A percentile compares a stretch with the other conserved stretches of the same genome.
phyloP scores from a whole-genome alignment of 2,797 vertebrate species.

The Molossus alvarezi region DNA sequence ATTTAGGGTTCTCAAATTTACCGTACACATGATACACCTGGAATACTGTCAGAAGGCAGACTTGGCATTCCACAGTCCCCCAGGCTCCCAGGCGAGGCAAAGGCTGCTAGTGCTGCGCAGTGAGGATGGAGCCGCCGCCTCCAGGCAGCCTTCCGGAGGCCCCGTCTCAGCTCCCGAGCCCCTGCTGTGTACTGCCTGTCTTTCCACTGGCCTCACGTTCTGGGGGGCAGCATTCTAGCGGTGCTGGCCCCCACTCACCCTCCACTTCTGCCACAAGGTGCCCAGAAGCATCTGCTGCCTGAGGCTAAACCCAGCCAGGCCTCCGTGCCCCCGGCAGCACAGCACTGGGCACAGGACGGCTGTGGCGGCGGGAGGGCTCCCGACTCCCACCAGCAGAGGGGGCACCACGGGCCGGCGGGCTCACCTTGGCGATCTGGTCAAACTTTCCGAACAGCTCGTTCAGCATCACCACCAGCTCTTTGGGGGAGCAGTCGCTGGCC shows the following conservation, averaged over 20 bases:
- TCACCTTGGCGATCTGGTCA: constrained; percentile 99
- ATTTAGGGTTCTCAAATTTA: background rate
- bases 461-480: constrained; percentile 98
- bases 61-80: background rate
- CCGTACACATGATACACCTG: rapidly evolving
- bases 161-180: background rate
- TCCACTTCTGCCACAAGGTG: rapidly evolving
- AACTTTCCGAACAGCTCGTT: constrained; percentile 99
- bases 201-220: background rate
- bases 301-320: background rate
- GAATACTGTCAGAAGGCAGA: background rate
- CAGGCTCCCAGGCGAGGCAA: background rate
- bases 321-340: background rate
- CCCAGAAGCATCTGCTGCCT: background rate
- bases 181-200: rapidly evolving
- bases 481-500: constrained; percentile 99
- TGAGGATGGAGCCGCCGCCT: background rate
- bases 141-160: background rate
- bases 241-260: background rate
- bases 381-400: background rate
- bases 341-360: background rate
- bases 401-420: background rate
- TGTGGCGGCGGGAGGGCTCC: rapidly evolving
- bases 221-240: background rate
- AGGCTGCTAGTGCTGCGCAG: rapidly evolving